phyloP scores from a whole-genome alignment of 2,113 vertebrate genomes.

The Gymnogyps californianus region DNA sequence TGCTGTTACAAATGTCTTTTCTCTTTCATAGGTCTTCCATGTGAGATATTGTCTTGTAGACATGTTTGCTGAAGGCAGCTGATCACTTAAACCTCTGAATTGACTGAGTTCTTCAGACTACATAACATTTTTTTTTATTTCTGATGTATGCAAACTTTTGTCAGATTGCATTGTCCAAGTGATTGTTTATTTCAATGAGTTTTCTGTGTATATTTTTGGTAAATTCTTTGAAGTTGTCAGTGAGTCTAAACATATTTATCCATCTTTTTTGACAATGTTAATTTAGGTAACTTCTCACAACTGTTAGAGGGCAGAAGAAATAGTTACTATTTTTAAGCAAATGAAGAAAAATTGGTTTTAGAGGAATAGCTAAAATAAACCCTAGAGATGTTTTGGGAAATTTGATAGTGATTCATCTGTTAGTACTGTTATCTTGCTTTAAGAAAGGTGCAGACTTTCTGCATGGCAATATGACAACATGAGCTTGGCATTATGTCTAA shows the following conservation, averaged over 20 bases:
- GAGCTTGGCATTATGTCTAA: not conserved
- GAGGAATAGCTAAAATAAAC: not conserved
- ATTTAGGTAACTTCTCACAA: not conserved
- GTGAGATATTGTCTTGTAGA: not conserved
- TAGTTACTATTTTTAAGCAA: not conserved
- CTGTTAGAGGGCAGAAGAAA: not conserved
- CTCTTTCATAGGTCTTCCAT: not conserved
- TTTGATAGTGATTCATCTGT: not conserved
- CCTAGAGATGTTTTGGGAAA: not conserved
- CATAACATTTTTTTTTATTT: not conserved
- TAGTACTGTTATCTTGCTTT: not conserved
- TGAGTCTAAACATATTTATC: not conserved
- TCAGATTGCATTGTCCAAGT: not conserved
- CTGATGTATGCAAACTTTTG: not conserved
- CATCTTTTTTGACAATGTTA: not conserved
- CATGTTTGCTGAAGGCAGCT: not conserved
- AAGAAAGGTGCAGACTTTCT: not conserved
- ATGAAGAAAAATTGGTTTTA: not conserved
- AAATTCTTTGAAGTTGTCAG: not conserved
- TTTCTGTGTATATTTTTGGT: not conserved
- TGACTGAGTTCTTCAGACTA: not conserved
- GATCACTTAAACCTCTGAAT: not conserved
- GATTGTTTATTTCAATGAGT: not conserved
- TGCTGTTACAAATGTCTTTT: not conserved
- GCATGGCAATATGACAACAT: not conserved